These are phyloP conservation scores for Thunnus albacares DNA, from an alignment of 2,797 vertebrate genomes.

Conservation along the genomic window DNA sequence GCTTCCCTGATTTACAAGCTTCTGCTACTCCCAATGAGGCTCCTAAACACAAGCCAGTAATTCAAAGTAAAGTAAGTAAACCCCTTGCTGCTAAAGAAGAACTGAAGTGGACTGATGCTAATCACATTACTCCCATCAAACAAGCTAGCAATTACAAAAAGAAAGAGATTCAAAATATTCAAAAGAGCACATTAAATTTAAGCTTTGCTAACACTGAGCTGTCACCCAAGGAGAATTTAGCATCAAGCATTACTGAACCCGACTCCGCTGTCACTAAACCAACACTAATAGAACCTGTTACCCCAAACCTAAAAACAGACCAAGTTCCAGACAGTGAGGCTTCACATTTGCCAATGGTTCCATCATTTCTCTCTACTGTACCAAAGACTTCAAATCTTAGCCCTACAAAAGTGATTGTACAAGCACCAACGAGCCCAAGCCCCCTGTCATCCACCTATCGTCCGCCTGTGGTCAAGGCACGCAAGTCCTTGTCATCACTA, in stretches of 20 bases:
- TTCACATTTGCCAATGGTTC: slow-evolving; percentile 67
- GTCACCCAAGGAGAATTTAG: slow-evolving; percentile 50
- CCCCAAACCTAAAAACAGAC: slow-evolving; percentile 55
- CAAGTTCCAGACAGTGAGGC: slow-evolving; percentile 49
- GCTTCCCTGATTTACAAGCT: slow-evolving; percentile 53
- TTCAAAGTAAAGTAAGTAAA: slow-evolving; percentile 48
- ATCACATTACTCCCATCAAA: slow-evolving; percentile 34
- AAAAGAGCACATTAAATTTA: slow-evolving; percentile 45
- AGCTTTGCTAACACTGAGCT: slow-evolving; percentile 41
- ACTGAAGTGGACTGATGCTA: slow-evolving; percentile 34
- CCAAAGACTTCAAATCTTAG: slow-evolving; percentile 58
- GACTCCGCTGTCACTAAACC: slow-evolving; percentile 44
- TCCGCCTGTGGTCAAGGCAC: slow-evolving; percentile 71
- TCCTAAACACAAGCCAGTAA: slow-evolving; percentile 39
- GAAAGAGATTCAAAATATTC: slow-evolving; percentile 47
- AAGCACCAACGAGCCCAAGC: slow-evolving; percentile 53
- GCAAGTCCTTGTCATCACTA: slow-evolving; percentile 79
- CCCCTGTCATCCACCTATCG: slow-evolving; percentile 27
- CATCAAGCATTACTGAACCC: slow-evolving; percentile 16
- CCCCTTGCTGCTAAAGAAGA: slow-evolving; percentile 34
- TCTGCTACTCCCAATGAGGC: slow-evolving; percentile 34
- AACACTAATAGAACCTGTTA: slow-evolving; percentile 22
- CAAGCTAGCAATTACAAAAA: slow-evolving; percentile 47
- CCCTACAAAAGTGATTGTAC: slow-evolving; percentile 32
- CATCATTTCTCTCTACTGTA: slow-evolving; percentile 60